Evolutionary conservation across 2,113 vertebrate species (phyloP).

Genomic region (Grallaria varia): DNA sequence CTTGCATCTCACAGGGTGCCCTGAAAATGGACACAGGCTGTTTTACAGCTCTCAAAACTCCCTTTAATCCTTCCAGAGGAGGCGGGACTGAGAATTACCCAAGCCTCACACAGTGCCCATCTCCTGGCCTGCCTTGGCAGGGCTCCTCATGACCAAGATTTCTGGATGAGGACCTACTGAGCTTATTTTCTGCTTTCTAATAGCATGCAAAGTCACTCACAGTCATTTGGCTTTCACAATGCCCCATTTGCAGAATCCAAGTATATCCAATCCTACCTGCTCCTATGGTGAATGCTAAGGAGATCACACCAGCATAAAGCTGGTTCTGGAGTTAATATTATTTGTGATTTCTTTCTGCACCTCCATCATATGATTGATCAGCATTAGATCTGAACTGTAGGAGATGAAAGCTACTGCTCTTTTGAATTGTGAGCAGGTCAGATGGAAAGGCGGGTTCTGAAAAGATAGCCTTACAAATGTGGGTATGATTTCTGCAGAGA

Average conservation of each 20-base stretch:
- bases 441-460: neutral
- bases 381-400: neutral
- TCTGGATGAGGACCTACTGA: neutral
- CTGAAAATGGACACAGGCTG: neutral
- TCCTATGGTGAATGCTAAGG: neutral
- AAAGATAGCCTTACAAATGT: neutral
- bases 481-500: neutral
- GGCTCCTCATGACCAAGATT: neutral
- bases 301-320: neutral
- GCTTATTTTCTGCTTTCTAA: neutral
- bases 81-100: rapidly evolving
- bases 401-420: neutral
- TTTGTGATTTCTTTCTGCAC: neutral
- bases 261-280: neutral
- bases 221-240: neutral
- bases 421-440: neutral
- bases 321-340: neutral
- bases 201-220: rapidly evolving
- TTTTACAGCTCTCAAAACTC: neutral
- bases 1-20: rapidly evolving
- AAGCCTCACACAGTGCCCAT: neutral
- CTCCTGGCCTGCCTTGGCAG: neutral
- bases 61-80: neutral
- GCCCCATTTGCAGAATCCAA: neutral
- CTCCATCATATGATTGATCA: neutral